phyloP scores from a whole-genome alignment of 1,140 invertebrate genomes.

The fruit fly (Drosophila melanogaster) region Release_6_plus_ISO1_MT NC_004354.4:17968501-17969000 shows the following conservation, averaged over 20 bases:
- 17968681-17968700: conserved; percentile 13
- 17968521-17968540: conserved; percentile 9
- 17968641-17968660: conserved; percentile 12
- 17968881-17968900: too few species aligned
- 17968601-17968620: conserved; percentile 13
- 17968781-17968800: neutral
- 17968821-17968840: neutral
- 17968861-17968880: too few species aligned
- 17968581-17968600: conserved; percentile 31
- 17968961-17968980: too few species aligned
- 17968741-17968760: conserved; percentile 33
- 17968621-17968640: neutral
- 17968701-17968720: conserved; percentile 45
- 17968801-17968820: neutral
- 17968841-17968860: neutral
- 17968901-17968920: too few species aligned
- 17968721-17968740: conserved; percentile 45
- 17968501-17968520: conserved; percentile 7
- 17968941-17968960: too few species aligned
- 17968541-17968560: conserved; percentile 23
- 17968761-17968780: neutral
- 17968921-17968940: too few species aligned
- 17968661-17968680: conserved; percentile 12
- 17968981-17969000: neutral
- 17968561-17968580: neutral